A percentile compares a stretch with the other conserved stretches of the same genome.
These are phyloP conservation scores for Apotomis turbidana DNA, from an alignment of 2,888 invertebrate species.

Conservation along the genomic window DNA sequence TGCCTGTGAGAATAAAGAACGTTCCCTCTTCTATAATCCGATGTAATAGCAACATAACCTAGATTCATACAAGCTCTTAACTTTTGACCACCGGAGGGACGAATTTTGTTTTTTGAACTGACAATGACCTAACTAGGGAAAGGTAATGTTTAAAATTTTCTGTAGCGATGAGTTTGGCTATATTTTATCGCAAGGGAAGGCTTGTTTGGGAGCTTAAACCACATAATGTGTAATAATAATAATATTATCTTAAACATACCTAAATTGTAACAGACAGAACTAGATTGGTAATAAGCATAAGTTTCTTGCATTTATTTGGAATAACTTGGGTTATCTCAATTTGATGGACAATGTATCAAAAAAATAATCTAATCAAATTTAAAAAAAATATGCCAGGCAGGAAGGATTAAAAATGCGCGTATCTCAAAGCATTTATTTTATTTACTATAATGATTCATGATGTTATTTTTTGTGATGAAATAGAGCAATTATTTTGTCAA, in stretches of 20 bases:
- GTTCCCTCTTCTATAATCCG: no score
- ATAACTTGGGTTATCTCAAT: neutral
- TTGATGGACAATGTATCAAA: neutral
- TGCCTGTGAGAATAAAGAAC: no score
- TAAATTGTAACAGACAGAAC: neutral
- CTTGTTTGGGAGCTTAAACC: no score
- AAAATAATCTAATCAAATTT: neutral
- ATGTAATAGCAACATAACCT: no score
- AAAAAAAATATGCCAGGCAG: neutral
- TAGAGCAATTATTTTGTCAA: conserved; percentile 8
- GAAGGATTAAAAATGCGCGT: neutral
- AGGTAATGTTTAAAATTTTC: no score
- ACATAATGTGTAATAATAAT: neutral
- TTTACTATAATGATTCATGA: conserved; percentile 1
- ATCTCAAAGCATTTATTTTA: conserved; percentile 33
- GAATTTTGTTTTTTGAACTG: no score
- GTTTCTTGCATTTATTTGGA: conserved; percentile 2
- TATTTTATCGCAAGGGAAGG: no score
- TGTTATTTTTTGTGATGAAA: conserved; percentile 25
- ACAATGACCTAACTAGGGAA: no score
- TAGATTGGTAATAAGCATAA: neutral
- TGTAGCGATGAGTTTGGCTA: no score
- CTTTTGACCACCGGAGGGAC: no score
- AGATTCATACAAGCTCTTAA: no score
- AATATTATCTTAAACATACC: neutral